Evolutionary conservation across 2,888 invertebrate genomes (phyloP).

Genomic region (Tetranychus truncatus): DNA sequence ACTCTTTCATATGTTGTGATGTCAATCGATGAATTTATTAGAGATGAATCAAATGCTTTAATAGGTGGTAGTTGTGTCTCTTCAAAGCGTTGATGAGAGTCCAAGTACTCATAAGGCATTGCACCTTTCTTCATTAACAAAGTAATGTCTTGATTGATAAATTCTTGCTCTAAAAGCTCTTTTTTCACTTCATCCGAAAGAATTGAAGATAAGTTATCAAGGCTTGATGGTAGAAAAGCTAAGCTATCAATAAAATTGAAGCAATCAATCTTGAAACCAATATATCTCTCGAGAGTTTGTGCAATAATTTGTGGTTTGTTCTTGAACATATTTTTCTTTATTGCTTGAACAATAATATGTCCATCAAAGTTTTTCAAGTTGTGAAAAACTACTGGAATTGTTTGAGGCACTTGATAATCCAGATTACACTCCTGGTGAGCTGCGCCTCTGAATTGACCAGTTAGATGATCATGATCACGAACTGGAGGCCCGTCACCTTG

Average conservation of each 20-base stretch:
- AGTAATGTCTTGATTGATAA: not conserved
- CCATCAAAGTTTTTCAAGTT: constrained; percentile 7
- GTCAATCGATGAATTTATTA: not conserved
- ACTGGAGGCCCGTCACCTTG: not conserved
- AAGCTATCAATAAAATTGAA: not conserved
- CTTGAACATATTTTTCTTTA: not conserved
- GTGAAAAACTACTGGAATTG: constrained; percentile 5
- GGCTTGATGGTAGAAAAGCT: not conserved
- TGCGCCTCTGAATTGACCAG: not conserved
- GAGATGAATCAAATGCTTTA: not conserved
- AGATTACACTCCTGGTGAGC: not conserved
- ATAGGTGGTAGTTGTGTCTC: not conserved
- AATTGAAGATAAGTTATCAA: not conserved
- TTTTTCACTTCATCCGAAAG: not conserved
- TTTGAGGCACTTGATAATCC: not conserved
- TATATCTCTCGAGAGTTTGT: not conserved
- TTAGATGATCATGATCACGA: constrained; percentile 8
- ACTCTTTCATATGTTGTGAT: not conserved
- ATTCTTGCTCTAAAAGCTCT: not conserved
- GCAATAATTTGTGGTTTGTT: not conserved
- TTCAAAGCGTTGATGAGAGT: not conserved
- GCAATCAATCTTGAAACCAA: not conserved
- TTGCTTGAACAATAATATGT: not conserved
- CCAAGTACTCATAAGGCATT: not conserved
- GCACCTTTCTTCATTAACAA: not conserved